Evolutionary conservation across 2,888 invertebrate species (phyloP).

Genomic region (Steinernema hermaphroditum): DNA sequence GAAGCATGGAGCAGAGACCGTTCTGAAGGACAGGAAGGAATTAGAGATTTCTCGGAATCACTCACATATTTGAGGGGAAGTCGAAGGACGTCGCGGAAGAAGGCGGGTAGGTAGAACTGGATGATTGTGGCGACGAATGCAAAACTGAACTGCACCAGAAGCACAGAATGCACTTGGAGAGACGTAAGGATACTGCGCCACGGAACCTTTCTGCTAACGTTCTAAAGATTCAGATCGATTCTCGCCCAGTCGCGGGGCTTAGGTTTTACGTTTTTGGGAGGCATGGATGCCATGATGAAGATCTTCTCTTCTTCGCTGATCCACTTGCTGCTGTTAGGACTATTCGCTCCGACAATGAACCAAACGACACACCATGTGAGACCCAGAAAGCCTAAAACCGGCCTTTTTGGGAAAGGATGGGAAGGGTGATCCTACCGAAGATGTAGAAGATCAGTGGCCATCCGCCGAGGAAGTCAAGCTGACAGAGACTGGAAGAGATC

Average conservation of each 20-base stretch:
- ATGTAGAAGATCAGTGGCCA: constrained; percentile 57
- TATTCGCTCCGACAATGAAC: constrained; percentile 22
- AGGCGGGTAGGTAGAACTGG: constrained; percentile 48
- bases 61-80: constrained; percentile 46
- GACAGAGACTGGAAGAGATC: constrained; percentile 43
- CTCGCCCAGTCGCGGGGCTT: no score
- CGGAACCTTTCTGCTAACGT: neutral
- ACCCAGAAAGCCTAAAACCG: neutral
- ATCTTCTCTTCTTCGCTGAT: neutral
- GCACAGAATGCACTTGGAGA: neutral
- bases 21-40: neutral
- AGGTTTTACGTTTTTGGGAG: neutral
- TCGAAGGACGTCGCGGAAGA: constrained; percentile 48
- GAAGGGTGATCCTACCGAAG: constrained; percentile 39
- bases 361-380: constrained; percentile 13
- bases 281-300: neutral
- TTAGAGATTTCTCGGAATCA: neutral
- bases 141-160: constrained; percentile 40
- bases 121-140: constrained; percentile 46
- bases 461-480: constrained; percentile 50
- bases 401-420: neutral
- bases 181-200: constrained; percentile 33
- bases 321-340: constrained; percentile 26
- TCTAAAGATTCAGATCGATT: neutral
- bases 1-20: constrained; percentile 25